These are phyloP conservation scores for Petrolisthes cinctipes DNA, from an alignment of 2,888 invertebrate genomes.

Conservation along the genomic window DNA sequence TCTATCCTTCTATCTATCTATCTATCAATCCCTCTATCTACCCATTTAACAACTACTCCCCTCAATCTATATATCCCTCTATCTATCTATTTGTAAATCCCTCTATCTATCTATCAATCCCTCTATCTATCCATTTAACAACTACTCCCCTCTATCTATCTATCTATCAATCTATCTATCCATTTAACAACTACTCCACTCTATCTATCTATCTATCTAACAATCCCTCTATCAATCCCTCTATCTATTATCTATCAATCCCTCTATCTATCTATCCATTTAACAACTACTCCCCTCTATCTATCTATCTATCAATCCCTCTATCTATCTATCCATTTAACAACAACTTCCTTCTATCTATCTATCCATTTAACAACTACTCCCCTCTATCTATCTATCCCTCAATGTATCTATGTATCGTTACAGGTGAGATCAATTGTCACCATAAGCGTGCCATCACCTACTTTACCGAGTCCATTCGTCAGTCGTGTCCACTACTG, in stretches of 20 bases:
- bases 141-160: not conserved
- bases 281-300: not conserved
- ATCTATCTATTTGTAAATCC: not conserved
- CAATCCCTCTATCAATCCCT: not conserved
- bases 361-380: not conserved
- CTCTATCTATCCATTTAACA: not conserved
- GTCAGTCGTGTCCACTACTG: slow-evolving; percentile 57
- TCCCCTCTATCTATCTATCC: not conserved
- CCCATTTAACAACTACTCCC: too few relatives aligned
- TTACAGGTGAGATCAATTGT: slow-evolving; percentile 53
- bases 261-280: too few relatives aligned
- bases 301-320: not conserved
- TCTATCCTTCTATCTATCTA: not conserved
- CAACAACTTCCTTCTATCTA: not conserved
- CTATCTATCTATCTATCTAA: not conserved
- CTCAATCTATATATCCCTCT: too few relatives aligned
- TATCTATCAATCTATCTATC: not conserved
- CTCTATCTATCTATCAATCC: not conserved
- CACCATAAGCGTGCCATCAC: slow-evolving; percentile 56
- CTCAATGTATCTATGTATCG: not conserved
- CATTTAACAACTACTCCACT: not conserved
- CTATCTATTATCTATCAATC: not conserved
- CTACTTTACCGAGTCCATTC: slow-evolving; percentile 63
- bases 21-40: not conserved
- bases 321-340: not conserved